A percentile compares a stretch with the other conserved stretches of the same genome.
phyloP scores from a whole-genome alignment of 2,113 vertebrate species.

The Sylvilagus bachmani region DNA sequence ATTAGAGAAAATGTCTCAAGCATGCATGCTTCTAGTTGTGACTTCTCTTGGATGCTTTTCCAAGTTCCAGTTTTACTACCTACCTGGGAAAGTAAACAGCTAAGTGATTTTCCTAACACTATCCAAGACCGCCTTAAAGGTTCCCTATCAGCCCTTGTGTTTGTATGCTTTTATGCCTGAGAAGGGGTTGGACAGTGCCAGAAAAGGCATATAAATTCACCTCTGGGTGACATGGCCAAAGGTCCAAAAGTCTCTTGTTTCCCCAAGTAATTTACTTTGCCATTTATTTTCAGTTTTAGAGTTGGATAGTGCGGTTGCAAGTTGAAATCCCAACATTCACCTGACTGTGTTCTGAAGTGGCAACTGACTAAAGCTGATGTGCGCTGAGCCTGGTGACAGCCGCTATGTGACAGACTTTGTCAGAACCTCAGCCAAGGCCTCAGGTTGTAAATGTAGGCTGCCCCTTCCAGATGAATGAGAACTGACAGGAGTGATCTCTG shows the following conservation, averaged over 20 bases:
- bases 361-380: slow-evolving; percentile 74
- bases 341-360: slow-evolving; percentile 71
- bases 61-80: slow-evolving; percentile 18
- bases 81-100: slow-evolving; percentile 53
- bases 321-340: slow-evolving; percentile 78
- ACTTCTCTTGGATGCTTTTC: slow-evolving; percentile 29
- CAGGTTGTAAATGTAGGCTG: slow-evolving; percentile 86
- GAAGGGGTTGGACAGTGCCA: not conserved
- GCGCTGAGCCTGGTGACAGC: slow-evolving; percentile 82
- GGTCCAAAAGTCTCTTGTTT: slow-evolving; percentile 66
- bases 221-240: slow-evolving; percentile 47
- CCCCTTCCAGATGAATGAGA: slow-evolving; percentile 87
- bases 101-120: slow-evolving; percentile 36
- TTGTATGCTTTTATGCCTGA: not conserved
- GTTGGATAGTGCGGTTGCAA: not conserved
- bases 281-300: slow-evolving; percentile 61
- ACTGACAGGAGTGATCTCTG: slow-evolving; percentile 88
- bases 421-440: slow-evolving; percentile 77
- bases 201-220: slow-evolving; percentile 52
- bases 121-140: not conserved
- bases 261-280: slow-evolving; percentile 57
- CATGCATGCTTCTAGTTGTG: not conserved
- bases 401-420: slow-evolving; percentile 86
- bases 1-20: not conserved
- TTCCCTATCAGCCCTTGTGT: not conserved